These are phyloP conservation scores for Torymus texanus DNA, from an alignment of 2,888 invertebrate species.

Conservation along the genomic window DNA sequence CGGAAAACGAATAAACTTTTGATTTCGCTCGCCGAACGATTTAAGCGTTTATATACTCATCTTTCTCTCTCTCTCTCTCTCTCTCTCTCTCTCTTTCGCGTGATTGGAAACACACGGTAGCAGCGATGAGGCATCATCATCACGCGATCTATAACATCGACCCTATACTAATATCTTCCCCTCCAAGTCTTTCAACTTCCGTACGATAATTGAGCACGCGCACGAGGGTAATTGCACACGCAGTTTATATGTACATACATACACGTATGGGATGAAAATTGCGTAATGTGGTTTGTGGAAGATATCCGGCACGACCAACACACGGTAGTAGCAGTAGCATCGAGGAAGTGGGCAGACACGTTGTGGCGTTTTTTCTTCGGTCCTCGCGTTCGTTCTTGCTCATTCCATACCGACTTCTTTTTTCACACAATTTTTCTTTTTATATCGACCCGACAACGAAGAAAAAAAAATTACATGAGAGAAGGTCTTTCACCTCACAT, in stretches of 20 bases:
- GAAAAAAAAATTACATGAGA: slow-evolving; percentile 6
- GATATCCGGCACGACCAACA: slow-evolving; percentile 40
- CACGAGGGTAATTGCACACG: background rate
- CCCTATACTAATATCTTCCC: background rate
- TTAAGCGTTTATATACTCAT: no score
- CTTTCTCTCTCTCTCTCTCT: no score
- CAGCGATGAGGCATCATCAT: no score
- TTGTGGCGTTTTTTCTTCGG: background rate
- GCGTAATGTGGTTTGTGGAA: slow-evolving; percentile 28
- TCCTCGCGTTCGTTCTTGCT: background rate
- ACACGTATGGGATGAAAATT: slow-evolving; percentile 17
- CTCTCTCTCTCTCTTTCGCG: no score
- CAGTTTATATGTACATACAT: no score
- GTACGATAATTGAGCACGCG: background rate
- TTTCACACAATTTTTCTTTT: slow-evolving; percentile 50
- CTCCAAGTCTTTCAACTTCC: background rate
- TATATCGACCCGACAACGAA: slow-evolving; percentile 4
- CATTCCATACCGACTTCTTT: slow-evolving; percentile 20
- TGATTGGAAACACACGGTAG: no score
- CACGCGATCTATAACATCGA: background rate
- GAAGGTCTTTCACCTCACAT: slow-evolving; percentile 50
- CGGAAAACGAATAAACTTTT: no score
- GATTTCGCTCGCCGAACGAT: no score
- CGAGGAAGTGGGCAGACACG: slow-evolving; percentile 50
- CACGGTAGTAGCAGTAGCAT: no score